Evolutionary conservation across 2,797 vertebrate species (phyloP).

Genomic region (Tachyglossus aculeatus): DNA sequence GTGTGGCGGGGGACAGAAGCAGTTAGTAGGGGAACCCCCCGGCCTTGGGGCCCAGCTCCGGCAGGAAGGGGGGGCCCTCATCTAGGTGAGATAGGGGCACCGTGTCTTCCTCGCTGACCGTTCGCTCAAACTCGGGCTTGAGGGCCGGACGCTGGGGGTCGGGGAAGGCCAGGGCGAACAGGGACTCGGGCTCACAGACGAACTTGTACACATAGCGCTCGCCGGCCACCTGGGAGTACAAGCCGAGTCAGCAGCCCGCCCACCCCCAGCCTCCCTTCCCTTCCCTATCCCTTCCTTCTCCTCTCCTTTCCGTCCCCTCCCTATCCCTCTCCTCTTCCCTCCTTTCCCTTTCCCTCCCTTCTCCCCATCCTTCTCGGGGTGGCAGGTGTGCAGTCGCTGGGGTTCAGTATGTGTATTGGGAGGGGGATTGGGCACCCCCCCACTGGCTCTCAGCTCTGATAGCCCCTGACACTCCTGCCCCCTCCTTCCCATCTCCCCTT

Average conservation of each 20-base stretch:
- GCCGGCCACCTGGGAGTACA: conserved; percentile 86
- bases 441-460: background rate
- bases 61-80: conserved; percentile 80
- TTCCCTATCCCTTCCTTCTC: background rate
- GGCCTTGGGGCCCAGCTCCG: conserved; percentile 83
- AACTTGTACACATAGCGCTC: conserved; percentile 99
- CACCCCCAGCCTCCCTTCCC: background rate
- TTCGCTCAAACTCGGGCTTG: conserved; percentile 88
- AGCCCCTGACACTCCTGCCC: background rate
- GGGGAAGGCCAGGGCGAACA: conserved; percentile 95
- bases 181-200: conserved; percentile 93
- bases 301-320: background rate
- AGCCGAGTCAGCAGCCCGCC: background rate
- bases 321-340: background rate
- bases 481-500: background rate
- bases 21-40: conserved; percentile 81
- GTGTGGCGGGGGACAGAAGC: rapidly evolving
- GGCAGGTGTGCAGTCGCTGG: conserved; percentile 36
- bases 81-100: conserved; percentile 95
- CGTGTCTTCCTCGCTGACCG: conserved; percentile 93
- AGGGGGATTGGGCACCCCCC: background rate
- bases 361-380: background rate
- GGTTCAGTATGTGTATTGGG: too few species aligned
- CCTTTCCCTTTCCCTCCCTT: background rate
- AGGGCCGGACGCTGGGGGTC: conserved; percentile 90